Base-by-base conservation (phyloP, 2,888 invertebrate genomes). In the Metacarcinus magister region DNA sequence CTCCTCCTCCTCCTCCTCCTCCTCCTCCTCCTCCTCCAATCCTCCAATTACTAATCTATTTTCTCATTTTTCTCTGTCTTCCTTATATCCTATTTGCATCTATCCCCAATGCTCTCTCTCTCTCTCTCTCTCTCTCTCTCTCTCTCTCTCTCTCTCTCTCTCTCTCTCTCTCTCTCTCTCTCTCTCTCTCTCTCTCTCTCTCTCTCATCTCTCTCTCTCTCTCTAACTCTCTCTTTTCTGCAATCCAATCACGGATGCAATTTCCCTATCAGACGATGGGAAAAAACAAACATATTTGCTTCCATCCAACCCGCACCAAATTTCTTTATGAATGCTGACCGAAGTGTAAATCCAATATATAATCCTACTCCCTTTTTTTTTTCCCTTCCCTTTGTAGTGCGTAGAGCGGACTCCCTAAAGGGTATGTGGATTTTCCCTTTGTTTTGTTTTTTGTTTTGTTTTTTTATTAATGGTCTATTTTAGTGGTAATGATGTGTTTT, bases 141-240 rank as follows among this genome's bases (percentile, higher is more conserved):
- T 54, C 54, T 54, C 54, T 54, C 54, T 54, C 54, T 54, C 54
- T 54, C 54, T 54, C 54, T 54, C 43, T 89, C 89, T 43, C 43
- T 39, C 43, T 32, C 89, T 89, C 43, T 39, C 43, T 89, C 89
- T 89, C 32, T 43, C 89, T 89, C 43, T 89, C 32, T 89, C 90
- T 90, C 90, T 90, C 90, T 90, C 90, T 90, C 90, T 90, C 90
- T 90, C 90, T 90, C 90, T 90, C 90, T 89, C 90, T 87, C 90
- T 89, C 90, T 89, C 60, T 60, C 60, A n/a, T 60, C 60, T 60
- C 60, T 60, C 60, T 60, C 60, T 60, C 60, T 60, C 60, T 89
- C 60, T 60, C 60, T 60, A 7, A 13, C 60, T 60, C 60, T 60
- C 60, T 60, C 60, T 60, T 19, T 60, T 19, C 2, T 16, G 67